Base-by-base conservation (phyloP, 2,797 vertebrate species). In the Pygocentrus nattereri region DNA sequence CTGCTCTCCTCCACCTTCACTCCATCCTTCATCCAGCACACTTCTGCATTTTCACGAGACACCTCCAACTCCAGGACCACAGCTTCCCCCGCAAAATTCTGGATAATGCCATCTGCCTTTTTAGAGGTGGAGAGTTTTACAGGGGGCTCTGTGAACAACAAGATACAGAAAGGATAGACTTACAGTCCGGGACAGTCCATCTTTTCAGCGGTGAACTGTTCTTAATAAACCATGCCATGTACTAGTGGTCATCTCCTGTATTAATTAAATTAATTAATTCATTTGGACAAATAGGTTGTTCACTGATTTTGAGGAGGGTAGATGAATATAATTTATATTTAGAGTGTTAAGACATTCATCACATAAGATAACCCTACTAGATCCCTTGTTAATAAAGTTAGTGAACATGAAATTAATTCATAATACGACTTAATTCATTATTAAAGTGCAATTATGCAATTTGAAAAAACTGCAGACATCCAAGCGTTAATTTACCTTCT, bases 21-120 rank as follows among this genome's bases (percentile, higher is more conserved):
- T 0, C 95, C 96, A 0, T 97, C 91, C 82, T 96, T 92, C 82
- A 86, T 85, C 97, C 98, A 99, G 83, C 3, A 86, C 68, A 97
- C 95, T 0, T 89, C 83, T 0, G 95, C 95, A 0, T 87, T 92
- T 0, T 76, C 83, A 0, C 94, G 89, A 2, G 97, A 99, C 70
- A 97, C 93, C 59, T 96, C 89, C 1, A 96, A 92, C 88, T 90
- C 92, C 83, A 99, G 91, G 0, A 90, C 85, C 23, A 98, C 74
- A 0, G 94, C 95, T 68, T 96, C 91, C 2, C 96, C 97, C 0
- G 90, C 86, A 19, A 92, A 87, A 81, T 90, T 90, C 0, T 87
- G 91, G 67, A 96, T 56, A 0, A 85, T 85, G 10, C 93, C 89
- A 0, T 91, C 90, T 86, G 80, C 90, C 88, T 90, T 86, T 77